Evolutionary conservation across 2,113 vertebrate species (phyloP).

Genomic region (Microcebus griseorufus): DNA sequence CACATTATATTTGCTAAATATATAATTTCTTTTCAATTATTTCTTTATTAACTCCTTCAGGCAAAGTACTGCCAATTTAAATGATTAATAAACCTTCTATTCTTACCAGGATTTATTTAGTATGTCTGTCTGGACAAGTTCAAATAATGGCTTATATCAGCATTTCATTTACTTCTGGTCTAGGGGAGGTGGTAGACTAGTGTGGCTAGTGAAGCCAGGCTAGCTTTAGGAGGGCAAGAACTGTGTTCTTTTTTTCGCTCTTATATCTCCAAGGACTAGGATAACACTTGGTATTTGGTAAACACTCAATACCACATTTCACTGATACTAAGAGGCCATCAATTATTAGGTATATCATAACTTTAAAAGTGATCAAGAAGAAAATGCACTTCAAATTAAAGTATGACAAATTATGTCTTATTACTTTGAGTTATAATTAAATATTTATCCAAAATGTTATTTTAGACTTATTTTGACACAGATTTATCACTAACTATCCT

Average conservation of each 20-base stretch:
- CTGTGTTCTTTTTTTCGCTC: neutral
- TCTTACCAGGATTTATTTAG: neutral
- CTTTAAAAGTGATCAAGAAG: neutral
- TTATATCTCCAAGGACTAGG: neutral
- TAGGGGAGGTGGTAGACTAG: neutral
- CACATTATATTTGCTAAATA: neutral
- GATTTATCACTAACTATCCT: neutral
- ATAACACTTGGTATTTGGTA: neutral
- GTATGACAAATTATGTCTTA: neutral
- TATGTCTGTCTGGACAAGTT: neutral
- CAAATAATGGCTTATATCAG: neutral
- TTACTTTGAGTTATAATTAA: neutral
- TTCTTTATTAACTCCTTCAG: neutral
- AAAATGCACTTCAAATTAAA: neutral
- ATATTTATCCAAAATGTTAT: neutral
- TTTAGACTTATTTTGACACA: neutral
- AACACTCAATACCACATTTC: neutral
- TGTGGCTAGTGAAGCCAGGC: neutral
- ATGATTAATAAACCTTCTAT: neutral
- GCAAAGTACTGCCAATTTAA: neutral
- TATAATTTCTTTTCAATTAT: neutral
- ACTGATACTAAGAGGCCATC: neutral
- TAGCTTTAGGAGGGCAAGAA: neutral
- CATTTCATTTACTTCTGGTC: neutral
- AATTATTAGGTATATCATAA: neutral